Percentiles rank a stretch among this genome's conserved stretches.
phyloP scores from a whole-genome alignment of 2,888 invertebrate species.

The Hydrotaea cyrtoneurina region DNA sequence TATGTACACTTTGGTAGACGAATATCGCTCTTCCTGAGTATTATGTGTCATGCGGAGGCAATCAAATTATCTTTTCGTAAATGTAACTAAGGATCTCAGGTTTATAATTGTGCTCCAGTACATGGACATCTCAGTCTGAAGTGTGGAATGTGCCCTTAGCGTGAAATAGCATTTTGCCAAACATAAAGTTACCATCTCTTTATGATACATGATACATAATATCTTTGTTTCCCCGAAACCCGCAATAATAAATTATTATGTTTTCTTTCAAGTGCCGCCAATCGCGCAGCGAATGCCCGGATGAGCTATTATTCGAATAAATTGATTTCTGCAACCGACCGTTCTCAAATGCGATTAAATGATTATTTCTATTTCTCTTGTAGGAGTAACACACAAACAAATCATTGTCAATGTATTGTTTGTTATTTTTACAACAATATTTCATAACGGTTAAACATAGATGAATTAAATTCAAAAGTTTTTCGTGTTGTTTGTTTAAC shows the following conservation, averaged over 20 bases:
- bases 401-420: neutral
- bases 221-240: too few relatives aligned
- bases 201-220: too few relatives aligned
- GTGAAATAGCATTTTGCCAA: too few relatives aligned
- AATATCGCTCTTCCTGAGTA: too few relatives aligned
- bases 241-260: neutral
- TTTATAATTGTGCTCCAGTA: too few relatives aligned
- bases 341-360: constrained; percentile 14
- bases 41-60: too few relatives aligned
- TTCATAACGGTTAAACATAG: constrained; percentile 34
- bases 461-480: neutral
- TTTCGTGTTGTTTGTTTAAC: neutral
- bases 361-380: neutral
- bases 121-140: too few relatives aligned
- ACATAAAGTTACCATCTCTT: too few relatives aligned
- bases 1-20: too few relatives aligned
- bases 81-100: too few relatives aligned
- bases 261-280: constrained; percentile 2
- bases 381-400: neutral
- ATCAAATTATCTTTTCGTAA: too few relatives aligned
- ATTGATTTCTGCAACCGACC: neutral
- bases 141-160: too few relatives aligned
- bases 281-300: neutral
- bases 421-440: neutral
- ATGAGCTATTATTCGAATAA: neutral